Evolutionary conservation across 2,888 invertebrate species (phyloP).

Genomic region (Embidobia sp.): DNA sequence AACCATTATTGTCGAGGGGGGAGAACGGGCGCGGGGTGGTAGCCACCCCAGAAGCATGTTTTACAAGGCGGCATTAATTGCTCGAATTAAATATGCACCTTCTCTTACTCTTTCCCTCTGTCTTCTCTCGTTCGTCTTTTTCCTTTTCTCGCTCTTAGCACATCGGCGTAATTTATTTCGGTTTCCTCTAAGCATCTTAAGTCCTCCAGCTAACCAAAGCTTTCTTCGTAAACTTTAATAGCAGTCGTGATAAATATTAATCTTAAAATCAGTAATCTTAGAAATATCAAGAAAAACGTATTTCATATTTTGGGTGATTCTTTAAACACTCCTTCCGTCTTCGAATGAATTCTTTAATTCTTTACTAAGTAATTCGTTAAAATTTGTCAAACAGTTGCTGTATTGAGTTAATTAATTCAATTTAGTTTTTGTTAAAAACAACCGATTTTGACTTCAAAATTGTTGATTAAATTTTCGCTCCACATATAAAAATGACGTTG

Average conservation of each 20-base stretch:
- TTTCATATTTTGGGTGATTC: conserved; percentile 10
- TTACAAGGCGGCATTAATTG: conserved; percentile 82
- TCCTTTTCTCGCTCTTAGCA: conserved; percentile 66
- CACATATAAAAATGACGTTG: no score
- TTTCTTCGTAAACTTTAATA: conserved; percentile 66
- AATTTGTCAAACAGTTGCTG: no score
- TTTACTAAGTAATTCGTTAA: no score
- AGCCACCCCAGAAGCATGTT: conserved; percentile 80
- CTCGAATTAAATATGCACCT: conserved; percentile 82
- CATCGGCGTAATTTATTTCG: conserved; percentile 79
- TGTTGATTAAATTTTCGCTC: no score
- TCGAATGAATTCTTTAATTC: no score
- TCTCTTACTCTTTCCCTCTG: conserved; percentile 65
- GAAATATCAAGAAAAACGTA: conserved; percentile 42
- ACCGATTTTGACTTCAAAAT: no score
- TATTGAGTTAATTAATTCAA: no score
- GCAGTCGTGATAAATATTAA: conserved; percentile 65
- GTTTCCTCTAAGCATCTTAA: conserved; percentile 78
- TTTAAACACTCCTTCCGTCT: no score
- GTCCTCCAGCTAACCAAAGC: conserved; percentile 71
- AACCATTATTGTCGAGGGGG: conserved; percentile 79
- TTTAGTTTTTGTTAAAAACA: no score
- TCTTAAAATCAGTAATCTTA: conserved; percentile 48
- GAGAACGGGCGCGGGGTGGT: conserved; percentile 72
- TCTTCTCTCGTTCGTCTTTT: conserved; percentile 53